Base-by-base conservation (phyloP, 2,888 invertebrate genomes). In the Phorcus lineatus region DNA sequence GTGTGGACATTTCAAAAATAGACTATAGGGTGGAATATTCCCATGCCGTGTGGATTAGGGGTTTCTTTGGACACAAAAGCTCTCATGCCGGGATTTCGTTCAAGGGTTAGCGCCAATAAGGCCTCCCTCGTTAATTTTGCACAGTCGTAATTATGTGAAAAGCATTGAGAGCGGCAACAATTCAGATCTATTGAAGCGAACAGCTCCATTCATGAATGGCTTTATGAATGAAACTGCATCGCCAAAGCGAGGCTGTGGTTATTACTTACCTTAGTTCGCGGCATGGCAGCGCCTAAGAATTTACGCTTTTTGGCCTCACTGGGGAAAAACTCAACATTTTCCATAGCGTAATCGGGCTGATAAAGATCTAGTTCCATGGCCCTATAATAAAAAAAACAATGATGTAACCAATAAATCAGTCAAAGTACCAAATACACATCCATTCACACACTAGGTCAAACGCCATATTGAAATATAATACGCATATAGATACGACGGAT, bases 301-400 rank as follows among this genome's bases (percentile, higher is more conserved):
- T 74, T 79, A 47, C 78, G 67, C 55, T 79, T 79, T 55, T 79
- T 79, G 2, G 79, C 54, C 47, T 78, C 78, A 53, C 28, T 78
- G 19, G 74, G 79, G 74, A 83, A 82, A 57, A 82, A 83, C 47
- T 83, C 81, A 19, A 80, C 78, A 36, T 74, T 81, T 22, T 83
- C 83, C 83, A 83, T 83, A 22, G 77, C 79, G 70, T 77, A 83
- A 66, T 83, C 83, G 19, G 66, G 74, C 62, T 83, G 81, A 67
- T 81, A 81, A 22, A 83, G 74, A 22, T 83, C 83, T 70, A 83
- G 77, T 70, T 83, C 83, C 83, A 83, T 83, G 66, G 66, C 78
- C 78, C 79, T 80, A 62, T 13, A 80, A 80, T 36, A 36, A 76
- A 4, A 22, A 55, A 54, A 16, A 6, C 17, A 3, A 22, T n/a